Evolutionary conservation across 2,797 vertebrate species (phyloP).

Genomic region (Platyrinchus mystaceus): DNA sequence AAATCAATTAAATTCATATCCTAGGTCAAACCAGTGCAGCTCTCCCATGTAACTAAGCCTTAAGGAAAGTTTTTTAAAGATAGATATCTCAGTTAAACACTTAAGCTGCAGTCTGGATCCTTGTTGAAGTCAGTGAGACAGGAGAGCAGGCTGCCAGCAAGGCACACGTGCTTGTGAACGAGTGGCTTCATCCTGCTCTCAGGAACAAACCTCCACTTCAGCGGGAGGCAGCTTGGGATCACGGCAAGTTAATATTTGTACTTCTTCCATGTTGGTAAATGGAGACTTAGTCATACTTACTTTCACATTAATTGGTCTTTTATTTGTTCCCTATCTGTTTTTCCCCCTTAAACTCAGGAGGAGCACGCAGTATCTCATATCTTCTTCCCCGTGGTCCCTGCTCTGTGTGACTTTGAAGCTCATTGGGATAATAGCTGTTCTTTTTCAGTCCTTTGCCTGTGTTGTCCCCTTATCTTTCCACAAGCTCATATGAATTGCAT

Average conservation of each 20-base stretch:
- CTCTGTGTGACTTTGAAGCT: background rate
- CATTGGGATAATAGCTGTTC: background rate
- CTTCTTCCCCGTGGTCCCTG: background rate
- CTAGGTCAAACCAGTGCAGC: background rate
- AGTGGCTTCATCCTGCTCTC: background rate
- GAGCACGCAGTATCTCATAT: background rate
- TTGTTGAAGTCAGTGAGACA: background rate
- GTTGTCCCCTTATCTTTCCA: background rate
- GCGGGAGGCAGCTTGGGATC: background rate
- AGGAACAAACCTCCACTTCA: background rate
- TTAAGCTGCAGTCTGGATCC: background rate
- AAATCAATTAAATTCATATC: slow-evolving; percentile 4
- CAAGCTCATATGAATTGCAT: background rate
- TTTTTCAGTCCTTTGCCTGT: background rate
- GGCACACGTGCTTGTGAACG: background rate
- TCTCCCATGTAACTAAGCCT: background rate
- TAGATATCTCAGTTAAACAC: background rate
- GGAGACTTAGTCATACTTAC: background rate
- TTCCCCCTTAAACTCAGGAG: background rate
- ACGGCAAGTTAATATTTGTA: background rate
- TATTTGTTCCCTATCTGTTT: background rate
- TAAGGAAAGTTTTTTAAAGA: background rate
- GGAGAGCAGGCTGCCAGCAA: background rate
- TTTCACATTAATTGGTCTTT: background rate
- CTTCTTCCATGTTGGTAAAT: background rate